Base-by-base conservation (phyloP, 2,888 invertebrate species). In the Limnephilus auricula region DNA sequence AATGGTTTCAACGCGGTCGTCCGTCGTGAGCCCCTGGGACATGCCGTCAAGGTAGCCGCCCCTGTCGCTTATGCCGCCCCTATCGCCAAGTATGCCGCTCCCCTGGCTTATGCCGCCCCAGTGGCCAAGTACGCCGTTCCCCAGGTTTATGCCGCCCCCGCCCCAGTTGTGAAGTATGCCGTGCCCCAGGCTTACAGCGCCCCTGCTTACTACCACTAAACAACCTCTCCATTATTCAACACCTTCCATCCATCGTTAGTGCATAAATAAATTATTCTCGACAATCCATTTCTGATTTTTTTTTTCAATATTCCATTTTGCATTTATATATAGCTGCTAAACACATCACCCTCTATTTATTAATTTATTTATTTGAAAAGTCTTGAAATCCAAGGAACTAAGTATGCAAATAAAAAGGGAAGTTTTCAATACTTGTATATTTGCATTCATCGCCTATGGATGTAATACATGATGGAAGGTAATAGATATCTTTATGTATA, bases 1-100 rank as follows among this genome's bases (percentile, higher is more conserved):
- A 94, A 95, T 90, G 96, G 96, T 13, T 96, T 96, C 94, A 95
- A 95, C 93, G 96, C 96, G 32, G 94, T 96, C 0, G 94, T 96
- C 0, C 94, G 95, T 82, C 95, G 95, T 92, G 96, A 96, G 92
- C 95, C 96, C 31, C 92, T 92, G 31, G 92, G 92, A 34, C 92
- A 92, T 65, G 92, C 92, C 89, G 91, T 91, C 65, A 92, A 92
- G 88, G 94, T 94, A 89, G 91, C 90, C 18, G 92, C 92, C 40
- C 90, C 92, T 18, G 90, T 91, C 31, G 92, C 92, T 79, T 92
- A 92, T 79, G 92, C 92, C 37, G 92, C 92, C 50, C 92, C 92
- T 25, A 86, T 92, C 15, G 92, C 91, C 85, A 92, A 92, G 86
- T 89, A 94, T 45, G 93, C 94, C 88, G 93, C 92, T 15, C 91